These are phyloP conservation scores for Heterocephalus glaber DNA, from an alignment of 2,113 vertebrate genomes.

Conservation along the genomic window DNA sequence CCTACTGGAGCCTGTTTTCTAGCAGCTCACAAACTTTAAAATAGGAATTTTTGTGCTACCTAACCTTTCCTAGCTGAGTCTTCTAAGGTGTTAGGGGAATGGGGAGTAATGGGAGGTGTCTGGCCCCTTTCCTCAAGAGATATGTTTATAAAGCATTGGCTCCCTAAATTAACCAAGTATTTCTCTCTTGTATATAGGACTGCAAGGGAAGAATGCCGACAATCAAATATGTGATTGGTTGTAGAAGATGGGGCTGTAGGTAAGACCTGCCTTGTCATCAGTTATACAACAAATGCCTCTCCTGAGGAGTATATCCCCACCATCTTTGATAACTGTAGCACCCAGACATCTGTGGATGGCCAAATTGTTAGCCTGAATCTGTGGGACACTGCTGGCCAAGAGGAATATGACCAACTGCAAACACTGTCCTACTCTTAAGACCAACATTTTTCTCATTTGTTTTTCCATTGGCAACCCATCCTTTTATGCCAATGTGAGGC, in stretches of 20 bases:
- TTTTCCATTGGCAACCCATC: constrained; percentile 96
- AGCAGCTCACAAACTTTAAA: neutral
- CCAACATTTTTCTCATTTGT: constrained; percentile 95
- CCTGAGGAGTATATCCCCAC: constrained; percentile 96
- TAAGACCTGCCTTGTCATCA: constrained; percentile 97
- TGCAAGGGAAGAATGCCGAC: constrained; percentile 94
- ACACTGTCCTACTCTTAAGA: constrained; percentile 95
- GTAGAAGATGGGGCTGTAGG: constrained; percentile 96
- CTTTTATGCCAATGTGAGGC: constrained; percentile 94
- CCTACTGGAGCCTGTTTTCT: neutral
- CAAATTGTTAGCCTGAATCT: constrained; percentile 94
- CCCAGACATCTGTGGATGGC: constrained; percentile 96
- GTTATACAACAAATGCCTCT: constrained; percentile 96
- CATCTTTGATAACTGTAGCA: constrained; percentile 96
- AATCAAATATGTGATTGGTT: constrained; percentile 95
- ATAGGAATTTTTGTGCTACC: constrained; percentile 19
- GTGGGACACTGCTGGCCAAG: constrained; percentile 97
- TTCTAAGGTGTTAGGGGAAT: neutral
- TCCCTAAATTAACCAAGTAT: neutral
- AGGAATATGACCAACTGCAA: constrained; percentile 94
- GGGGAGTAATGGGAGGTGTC: no score
- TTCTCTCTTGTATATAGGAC: constrained; percentile 67
- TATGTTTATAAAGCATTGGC: neutral
- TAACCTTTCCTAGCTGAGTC: neutral
- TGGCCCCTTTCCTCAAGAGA: neutral